These are phyloP conservation scores for Drosophila algonquin DNA, from an alignment of 2,888 invertebrate species.

Conservation along the genomic window DNA sequence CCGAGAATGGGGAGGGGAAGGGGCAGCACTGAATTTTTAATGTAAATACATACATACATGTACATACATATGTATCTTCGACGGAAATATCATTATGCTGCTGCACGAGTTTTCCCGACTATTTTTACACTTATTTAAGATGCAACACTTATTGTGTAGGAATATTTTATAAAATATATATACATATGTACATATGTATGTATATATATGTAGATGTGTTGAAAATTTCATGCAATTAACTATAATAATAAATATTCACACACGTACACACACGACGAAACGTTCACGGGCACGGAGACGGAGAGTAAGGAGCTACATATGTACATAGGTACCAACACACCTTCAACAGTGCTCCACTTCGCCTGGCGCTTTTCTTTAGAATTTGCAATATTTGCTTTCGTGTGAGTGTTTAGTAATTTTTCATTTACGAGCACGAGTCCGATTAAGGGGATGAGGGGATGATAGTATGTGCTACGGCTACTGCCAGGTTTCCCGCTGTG, in stretches of 20 bases:
- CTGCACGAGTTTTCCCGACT: conserved; percentile 28
- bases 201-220: conserved; percentile 40
- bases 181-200: background rate
- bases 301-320: background rate
- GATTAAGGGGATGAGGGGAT: background rate
- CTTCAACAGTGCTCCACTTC: conserved; percentile 74
- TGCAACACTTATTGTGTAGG: conserved; percentile 35
- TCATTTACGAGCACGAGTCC: conserved; percentile 3
- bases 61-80: conserved; percentile 9
- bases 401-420: conserved; percentile 1
- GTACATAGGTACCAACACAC: conserved; percentile 60
- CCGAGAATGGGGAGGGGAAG: background rate
- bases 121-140: conserved; percentile 47
- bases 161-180: too few species aligned
- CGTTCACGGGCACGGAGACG: conserved; percentile 13
- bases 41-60: too few species aligned
- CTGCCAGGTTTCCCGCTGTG: conserved; percentile 41
- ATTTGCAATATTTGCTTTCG: conserved; percentile 56
- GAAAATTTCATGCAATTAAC: conserved; percentile 69
- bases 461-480: conserved; percentile 10
- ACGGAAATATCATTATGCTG: conserved; percentile 24
- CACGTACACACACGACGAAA: conserved; percentile 35
- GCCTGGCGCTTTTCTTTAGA: conserved; percentile 62
- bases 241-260: conserved; percentile 75
- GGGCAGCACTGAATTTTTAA: too few species aligned